Evolutionary conservation across 2,888 invertebrate genomes (phyloP).

Genomic region (Hirtodrosophila duncani): DNA sequence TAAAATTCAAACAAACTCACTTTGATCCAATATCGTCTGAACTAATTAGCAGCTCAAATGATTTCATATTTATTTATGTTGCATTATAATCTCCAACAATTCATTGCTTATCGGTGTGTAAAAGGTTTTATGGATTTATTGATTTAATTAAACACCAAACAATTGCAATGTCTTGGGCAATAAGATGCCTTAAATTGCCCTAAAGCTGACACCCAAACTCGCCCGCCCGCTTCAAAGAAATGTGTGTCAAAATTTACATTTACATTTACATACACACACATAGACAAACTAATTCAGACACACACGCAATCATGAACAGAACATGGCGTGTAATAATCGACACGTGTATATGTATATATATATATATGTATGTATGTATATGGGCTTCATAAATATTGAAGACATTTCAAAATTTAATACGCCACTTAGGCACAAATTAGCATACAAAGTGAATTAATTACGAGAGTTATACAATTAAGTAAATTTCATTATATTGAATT

Average conservation of each 20-base stretch:
- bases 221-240: conserved; percentile 27
- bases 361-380: too few species aligned
- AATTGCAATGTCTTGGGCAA: conserved; percentile 16
- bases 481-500: conserved; percentile 75
- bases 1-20: background rate
- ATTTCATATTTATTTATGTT: background rate
- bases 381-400: conserved; percentile 64
- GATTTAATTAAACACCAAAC: conserved; percentile 57
- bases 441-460: conserved; percentile 75
- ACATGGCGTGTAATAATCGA: conserved; percentile 63
- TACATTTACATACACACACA: conserved; percentile 29
- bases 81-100: background rate
- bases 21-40: background rate
- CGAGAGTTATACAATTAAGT: conserved; percentile 75
- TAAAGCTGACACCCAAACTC: conserved; percentile 48
- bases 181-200: conserved; percentile 41
- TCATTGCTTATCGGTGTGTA: conserved; percentile 7
- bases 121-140: conserved; percentile 44
- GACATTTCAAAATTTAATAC: conserved; percentile 71
- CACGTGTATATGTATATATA: conserved; percentile 42
- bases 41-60: too few species aligned
- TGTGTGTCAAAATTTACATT: conserved; percentile 52
- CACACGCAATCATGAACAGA: background rate
- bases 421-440: conserved; percentile 72
- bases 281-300: conserved; percentile 1